phyloP scores from a whole-genome alignment of 1,140 invertebrate genomes.

The Drosophila quadrilineata region DNA sequence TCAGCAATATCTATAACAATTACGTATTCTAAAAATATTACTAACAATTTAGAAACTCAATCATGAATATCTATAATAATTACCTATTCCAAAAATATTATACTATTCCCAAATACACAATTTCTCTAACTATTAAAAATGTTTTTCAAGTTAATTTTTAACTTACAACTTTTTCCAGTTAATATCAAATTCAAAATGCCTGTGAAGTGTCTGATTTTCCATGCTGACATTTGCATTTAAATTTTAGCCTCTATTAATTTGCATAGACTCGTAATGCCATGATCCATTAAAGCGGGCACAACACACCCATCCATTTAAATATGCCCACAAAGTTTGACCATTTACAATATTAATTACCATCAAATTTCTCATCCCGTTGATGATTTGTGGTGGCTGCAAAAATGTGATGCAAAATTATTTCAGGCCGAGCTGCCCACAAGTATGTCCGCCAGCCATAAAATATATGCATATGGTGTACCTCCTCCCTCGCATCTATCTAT shows the following conservation, averaged over 20 bases:
- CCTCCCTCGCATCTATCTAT: not conserved
- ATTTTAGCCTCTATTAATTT: constrained; percentile 7
- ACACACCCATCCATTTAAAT: constrained; percentile 37
- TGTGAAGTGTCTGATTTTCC: too few species aligned
- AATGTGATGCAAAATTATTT: constrained; percentile 74
- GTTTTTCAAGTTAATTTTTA: too few species aligned
- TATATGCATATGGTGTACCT: constrained; percentile 49
- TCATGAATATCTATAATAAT: too few species aligned
- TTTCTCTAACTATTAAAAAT: too few species aligned
- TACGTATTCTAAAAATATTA: too few species aligned
- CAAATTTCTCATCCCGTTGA: constrained; percentile 75
- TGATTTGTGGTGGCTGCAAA: constrained; percentile 62
- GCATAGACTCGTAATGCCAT: constrained; percentile 25
- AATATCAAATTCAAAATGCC: too few species aligned
- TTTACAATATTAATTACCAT: constrained; percentile 78
- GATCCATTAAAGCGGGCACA: constrained; percentile 42
- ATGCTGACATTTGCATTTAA: constrained; percentile 20
- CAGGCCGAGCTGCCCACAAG: constrained; percentile 48
- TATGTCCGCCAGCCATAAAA: constrained; percentile 52
- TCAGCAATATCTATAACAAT: too few species aligned
- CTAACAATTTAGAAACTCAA: too few species aligned
- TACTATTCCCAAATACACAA: too few species aligned
- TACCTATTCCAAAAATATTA: too few species aligned
- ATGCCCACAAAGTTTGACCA: constrained; percentile 35
- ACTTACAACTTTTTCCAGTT: too few species aligned